Evolutionary conservation across 2,797 vertebrate genomes (phyloP), one percentile per base, ranked within the genome.

Genomic region (Apodemus agrarius): DNA sequence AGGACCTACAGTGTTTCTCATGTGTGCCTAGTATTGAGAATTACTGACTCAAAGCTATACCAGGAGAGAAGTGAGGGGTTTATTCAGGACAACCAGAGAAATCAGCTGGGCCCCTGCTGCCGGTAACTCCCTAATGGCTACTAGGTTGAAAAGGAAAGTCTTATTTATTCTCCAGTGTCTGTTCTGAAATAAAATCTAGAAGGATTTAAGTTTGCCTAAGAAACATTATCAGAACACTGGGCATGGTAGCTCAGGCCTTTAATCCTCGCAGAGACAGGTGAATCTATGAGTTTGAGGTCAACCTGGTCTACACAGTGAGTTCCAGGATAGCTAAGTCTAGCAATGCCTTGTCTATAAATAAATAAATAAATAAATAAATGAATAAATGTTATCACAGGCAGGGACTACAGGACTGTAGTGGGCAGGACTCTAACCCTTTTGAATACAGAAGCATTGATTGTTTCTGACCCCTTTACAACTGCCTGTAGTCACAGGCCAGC

Each of bases 131-230:
- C 31, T 78, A 78, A 78, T 9, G 26, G 59, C 26, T 79, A 59
- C 11, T 26, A 37, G 19, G 76, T 85, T 74, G 69, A n/a, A n/a
- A n/a, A n/a, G n/a, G n/a, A 93, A 6, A 49, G 29, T 31, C 67
- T 85, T 95, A 49, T 80, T 46, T 67, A n/a, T 88, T 63, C 34
- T 86, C n/a, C n/a, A n/a, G n/a, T n/a, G n/a, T n/a, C n/a, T n/a
- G 9, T 75, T 92, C 37, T 91, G 61, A 86, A 95, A 69, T 69
- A 63, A 90, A 93, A 85, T 43, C 83, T 89, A 43, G 34, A 75
- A 80, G n/a, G 59, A 88, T 22, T 92, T 88, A 78, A 79, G 26
- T 52, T 89, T 83, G 19, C 34, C 80, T 88, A 63, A 82, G 61
- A 84, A 78, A 79, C 17, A 37, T 65, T 34, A 83, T 46, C 26